phyloP scores from a whole-genome alignment of 2,797 vertebrate species.

The Hypotaenidia philippensis region DNA sequence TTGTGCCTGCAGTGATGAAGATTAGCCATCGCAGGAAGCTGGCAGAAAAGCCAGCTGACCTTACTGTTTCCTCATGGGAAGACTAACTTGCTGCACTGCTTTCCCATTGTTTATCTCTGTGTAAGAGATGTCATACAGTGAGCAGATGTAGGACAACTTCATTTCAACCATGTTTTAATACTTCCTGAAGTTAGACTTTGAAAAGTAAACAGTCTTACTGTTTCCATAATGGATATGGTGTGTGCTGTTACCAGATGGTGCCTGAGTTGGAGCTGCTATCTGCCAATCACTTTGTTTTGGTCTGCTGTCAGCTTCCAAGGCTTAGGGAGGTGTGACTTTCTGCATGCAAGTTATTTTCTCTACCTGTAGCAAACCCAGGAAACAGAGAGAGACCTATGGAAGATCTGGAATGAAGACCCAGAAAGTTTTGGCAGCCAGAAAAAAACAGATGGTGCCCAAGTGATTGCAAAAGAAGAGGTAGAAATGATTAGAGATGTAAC shows the following conservation, averaged over 20 bases:
- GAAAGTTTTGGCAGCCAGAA: neutral
- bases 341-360: neutral
- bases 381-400: neutral
- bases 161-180: neutral
- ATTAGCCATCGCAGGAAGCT: neutral
- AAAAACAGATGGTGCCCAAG: neutral
- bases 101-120: neutral
- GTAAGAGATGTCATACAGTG: neutral
- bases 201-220: neutral
- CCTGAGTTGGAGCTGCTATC: neutral
- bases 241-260: neutral
- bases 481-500: neutral
- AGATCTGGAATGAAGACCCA: neutral
- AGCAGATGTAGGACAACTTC: neutral
- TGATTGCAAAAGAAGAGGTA: neutral
- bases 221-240: neutral
- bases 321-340: neutral
- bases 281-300: neutral
- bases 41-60: neutral
- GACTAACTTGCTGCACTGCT: neutral
- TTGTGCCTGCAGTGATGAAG: neutral
- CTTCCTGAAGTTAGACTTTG: neutral
- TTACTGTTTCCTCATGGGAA: neutral
- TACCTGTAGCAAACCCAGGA: conserved; percentile 27
- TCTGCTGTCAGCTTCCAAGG: neutral